These are phyloP conservation scores for Oreocharis arfaki DNA, from an alignment of 2,113 vertebrate species.

Conservation along the genomic window DNA sequence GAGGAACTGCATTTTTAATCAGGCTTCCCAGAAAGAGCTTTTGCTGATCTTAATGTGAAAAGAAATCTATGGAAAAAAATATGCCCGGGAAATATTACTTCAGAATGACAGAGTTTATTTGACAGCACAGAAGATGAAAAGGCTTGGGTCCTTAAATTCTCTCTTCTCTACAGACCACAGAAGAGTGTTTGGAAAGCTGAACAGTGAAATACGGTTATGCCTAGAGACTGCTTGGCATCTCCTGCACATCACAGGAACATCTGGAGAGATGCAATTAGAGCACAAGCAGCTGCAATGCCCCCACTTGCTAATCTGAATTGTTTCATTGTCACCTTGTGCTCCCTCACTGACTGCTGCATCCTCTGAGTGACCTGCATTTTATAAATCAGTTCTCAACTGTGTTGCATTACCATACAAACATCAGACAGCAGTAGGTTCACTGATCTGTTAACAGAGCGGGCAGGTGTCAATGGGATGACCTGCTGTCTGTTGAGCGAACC, in stretches of 20 bases:
- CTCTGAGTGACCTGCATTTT: background rate
- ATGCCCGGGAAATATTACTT: constrained; percentile 40
- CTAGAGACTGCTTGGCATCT: constrained; percentile 1
- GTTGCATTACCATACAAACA: background rate
- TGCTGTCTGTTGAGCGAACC: background rate
- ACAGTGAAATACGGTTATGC: background rate
- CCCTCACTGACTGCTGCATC: background rate
- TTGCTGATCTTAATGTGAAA: constrained; percentile 42
- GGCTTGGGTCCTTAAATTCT: background rate
- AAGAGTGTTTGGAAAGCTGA: background rate
- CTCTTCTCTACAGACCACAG: background rate
- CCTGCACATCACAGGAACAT: background rate
- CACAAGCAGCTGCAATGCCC: background rate
- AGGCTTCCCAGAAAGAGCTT: constrained; percentile 36
- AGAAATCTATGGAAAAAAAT: constrained; percentile 9
- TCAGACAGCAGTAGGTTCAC: background rate
- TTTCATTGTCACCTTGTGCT: background rate
- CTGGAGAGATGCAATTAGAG: constrained; percentile 8
- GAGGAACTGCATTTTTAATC: constrained; percentile 56
- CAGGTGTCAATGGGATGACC: background rate
- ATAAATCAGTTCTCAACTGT: background rate
- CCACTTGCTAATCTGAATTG: background rate
- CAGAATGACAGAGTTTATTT: constrained; percentile 31
- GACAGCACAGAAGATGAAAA: constrained; percentile 26
- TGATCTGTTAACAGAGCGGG: background rate